These are phyloP conservation scores for Cottoperca gobio DNA, from an alignment of 2,797 vertebrate species.

Conservation along the genomic window DNA sequence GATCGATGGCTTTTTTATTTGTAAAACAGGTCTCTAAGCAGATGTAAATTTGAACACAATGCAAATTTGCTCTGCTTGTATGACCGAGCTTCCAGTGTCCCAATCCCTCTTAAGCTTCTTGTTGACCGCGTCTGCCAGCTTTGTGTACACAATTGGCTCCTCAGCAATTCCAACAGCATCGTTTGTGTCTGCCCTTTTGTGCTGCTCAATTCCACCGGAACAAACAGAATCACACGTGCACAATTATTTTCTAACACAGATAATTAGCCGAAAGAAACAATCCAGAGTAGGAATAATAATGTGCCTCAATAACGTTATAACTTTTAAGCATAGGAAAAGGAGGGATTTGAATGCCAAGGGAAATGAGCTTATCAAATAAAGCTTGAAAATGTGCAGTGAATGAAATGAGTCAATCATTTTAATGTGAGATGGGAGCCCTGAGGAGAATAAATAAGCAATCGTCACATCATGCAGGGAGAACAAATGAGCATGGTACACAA, in stretches of 20 bases:
- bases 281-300: slow-evolving; percentile 83
- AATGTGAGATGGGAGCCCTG: slow-evolving; percentile 84
- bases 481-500: slow-evolving; percentile 87
- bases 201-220: slow-evolving; percentile 79
- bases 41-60: slow-evolving; percentile 80
- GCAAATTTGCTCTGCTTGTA: slow-evolving; percentile 77
- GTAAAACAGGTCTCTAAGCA: slow-evolving; percentile 71
- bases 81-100: slow-evolving; percentile 61
- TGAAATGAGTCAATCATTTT: slow-evolving; percentile 90
- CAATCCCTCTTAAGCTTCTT: slow-evolving; percentile 82
- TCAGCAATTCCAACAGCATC: slow-evolving; percentile 77
- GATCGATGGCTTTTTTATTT: slow-evolving; percentile 74
- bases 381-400: slow-evolving; percentile 86
- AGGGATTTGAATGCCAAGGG: slow-evolving; percentile 78
- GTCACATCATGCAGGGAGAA: slow-evolving; percentile 86
- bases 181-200: slow-evolving; percentile 83
- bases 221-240: slow-evolving; percentile 80
- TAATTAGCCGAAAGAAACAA: slow-evolving; percentile 85
- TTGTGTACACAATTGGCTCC: slow-evolving; percentile 82
- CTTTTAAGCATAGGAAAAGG: slow-evolving; percentile 79
- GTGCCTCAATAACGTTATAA: slow-evolving; percentile 76
- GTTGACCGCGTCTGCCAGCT: slow-evolving; percentile 80
- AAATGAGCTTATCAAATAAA: slow-evolving; percentile 87
- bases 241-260: slow-evolving; percentile 80
- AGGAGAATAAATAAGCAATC: slow-evolving; percentile 89